Percentiles rank a stretch among this genome's conserved stretches.
These are phyloP conservation scores for Nymphalis polychloros DNA, from an alignment of 2,888 invertebrate species.

Conservation along the genomic window DNA sequence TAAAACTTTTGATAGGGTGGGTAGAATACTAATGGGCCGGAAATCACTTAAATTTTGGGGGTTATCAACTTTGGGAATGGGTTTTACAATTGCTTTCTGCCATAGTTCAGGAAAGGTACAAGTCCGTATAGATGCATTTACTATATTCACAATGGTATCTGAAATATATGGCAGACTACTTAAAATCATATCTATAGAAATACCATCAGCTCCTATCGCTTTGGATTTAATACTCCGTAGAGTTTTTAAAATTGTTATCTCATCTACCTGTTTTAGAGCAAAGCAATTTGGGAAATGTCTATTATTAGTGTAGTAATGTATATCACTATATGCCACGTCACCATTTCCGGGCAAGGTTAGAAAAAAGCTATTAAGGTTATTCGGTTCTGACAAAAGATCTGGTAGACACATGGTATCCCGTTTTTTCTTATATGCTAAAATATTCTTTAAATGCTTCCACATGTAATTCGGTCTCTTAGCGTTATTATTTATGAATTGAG, in stretches of 20 bases:
- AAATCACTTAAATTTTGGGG: background rate
- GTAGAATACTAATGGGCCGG: background rate
- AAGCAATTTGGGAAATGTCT: background rate
- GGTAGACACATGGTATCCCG: background rate
- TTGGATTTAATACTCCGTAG: background rate
- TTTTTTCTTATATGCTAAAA: background rate
- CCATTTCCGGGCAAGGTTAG: constrained; percentile 1
- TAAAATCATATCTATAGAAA: background rate
- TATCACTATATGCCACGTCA: background rate
- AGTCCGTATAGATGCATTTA: background rate
- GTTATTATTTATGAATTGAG: constrained; percentile 1
- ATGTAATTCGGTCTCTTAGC: background rate
- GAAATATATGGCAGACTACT: background rate
- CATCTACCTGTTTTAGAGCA: background rate
- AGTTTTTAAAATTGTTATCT: background rate
- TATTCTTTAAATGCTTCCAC: constrained; percentile 1
- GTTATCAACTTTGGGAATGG: background rate
- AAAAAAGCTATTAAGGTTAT: constrained; percentile 5
- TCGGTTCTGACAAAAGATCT: background rate
- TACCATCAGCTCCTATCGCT: background rate
- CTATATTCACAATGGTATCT: background rate
- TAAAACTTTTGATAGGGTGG: background rate
- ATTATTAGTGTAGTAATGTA: background rate
- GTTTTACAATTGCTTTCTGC: background rate
- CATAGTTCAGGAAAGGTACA: background rate